A percentile compares a stretch with the other conserved stretches of the same genome.
These are phyloP conservation scores for Ceratina calcarata DNA, from an alignment of 1,140 invertebrate species.

Conservation along the genomic window DNA sequence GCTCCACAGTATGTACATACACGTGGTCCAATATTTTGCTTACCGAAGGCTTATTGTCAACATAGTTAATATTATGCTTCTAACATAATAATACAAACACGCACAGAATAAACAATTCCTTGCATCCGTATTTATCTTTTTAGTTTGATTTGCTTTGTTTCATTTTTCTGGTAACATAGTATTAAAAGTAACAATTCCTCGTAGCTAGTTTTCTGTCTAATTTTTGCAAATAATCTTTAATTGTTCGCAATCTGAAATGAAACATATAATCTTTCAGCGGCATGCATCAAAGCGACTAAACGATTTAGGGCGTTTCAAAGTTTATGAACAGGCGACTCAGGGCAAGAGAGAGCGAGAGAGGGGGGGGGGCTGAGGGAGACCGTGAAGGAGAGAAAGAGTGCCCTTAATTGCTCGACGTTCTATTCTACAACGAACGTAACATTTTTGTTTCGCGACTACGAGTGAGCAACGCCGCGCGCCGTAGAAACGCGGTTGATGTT, in stretches of 20 bases:
- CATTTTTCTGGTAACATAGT: not conserved
- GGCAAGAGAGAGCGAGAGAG: too few relatives aligned
- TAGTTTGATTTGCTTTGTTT: conserved; percentile 10
- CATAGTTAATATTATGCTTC: not conserved
- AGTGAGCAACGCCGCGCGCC: conserved; percentile 32
- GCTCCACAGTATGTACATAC: too few relatives aligned
- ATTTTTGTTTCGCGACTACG: conserved; percentile 36
- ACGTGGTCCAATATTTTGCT: conserved; percentile 8
- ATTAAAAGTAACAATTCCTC: too few relatives aligned
- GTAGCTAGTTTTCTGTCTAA: too few relatives aligned
- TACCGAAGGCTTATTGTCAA: conserved; percentile 27
- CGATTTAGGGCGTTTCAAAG: conserved; percentile 17
- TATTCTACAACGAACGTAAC: conserved; percentile 2
- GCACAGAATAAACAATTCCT: not conserved
- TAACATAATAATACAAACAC: not conserved
- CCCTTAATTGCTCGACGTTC: conserved; percentile 37
- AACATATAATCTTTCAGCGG: too few relatives aligned
- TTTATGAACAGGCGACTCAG: conserved; percentile 30
- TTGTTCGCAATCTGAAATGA: too few relatives aligned
- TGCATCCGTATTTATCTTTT: conserved; percentile 20
- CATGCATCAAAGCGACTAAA: not conserved
- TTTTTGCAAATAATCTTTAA: too few relatives aligned
- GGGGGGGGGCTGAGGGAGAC: too few relatives aligned
- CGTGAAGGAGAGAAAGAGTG: not conserved
- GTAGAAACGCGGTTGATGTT: conserved; percentile 33